Conservation (phyloP, 2,797 vertebrate genomes). For the Crocodylus rhombifer region DNA sequence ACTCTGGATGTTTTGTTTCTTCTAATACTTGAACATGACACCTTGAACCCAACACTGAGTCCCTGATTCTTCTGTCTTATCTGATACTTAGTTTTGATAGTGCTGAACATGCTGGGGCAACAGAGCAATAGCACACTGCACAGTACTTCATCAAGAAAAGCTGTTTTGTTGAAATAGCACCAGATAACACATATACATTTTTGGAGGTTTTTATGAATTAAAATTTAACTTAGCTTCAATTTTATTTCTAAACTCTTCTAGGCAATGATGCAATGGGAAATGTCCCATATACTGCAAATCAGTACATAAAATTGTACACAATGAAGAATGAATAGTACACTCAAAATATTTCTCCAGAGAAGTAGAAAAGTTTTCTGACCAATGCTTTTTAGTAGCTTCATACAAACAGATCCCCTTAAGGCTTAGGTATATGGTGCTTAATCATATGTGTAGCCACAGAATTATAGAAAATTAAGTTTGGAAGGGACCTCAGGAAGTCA, state of each 20-base stretch:
- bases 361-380: background rate
- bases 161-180: background rate
- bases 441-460: background rate
- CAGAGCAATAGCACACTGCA: background rate
- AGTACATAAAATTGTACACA: background rate
- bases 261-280: background rate
- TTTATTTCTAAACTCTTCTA: background rate
- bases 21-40: too few species aligned
- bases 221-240: background rate
- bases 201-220: background rate
- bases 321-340: background rate
- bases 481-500: too few species aligned
- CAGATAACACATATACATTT: too few species aligned
- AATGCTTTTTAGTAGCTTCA: background rate
- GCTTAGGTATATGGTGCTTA: background rate
- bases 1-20: too few species aligned
- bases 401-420: background rate
- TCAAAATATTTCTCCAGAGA: background rate
- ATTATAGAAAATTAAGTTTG: too few species aligned
- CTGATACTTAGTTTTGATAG: too few species aligned
- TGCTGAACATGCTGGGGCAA: background rate
- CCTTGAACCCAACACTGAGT: too few species aligned
- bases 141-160: background rate
- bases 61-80: background rate
- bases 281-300: background rate